Percentiles rank a stretch among this genome's conserved stretches.
Conservation (phyloP, 2,888 invertebrate genomes). For the Cryptocheilus praepositus region DNA sequence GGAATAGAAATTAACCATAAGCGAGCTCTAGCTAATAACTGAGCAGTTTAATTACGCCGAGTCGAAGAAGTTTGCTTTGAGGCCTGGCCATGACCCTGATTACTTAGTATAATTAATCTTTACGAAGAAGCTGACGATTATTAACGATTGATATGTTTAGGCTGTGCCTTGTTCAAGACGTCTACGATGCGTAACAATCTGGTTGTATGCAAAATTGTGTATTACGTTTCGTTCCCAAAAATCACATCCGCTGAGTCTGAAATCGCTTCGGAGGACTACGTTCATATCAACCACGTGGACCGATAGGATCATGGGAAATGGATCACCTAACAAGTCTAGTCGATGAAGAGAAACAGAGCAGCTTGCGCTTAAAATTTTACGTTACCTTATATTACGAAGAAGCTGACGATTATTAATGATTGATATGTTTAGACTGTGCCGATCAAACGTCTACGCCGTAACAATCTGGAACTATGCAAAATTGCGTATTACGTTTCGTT, state of each 20-base stretch:
- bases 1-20: too few species aligned
- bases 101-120: slow-evolving; percentile 33
- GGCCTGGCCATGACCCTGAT: slow-evolving; percentile 12
- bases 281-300: neutral
- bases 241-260: slow-evolving; percentile 14
- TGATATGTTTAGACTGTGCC: too few species aligned
- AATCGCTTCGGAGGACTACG: neutral
- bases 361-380: slow-evolving; percentile 4
- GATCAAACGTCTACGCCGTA: too few species aligned
- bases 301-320: neutral
- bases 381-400: slow-evolving; percentile 20
- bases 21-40: too few species aligned
- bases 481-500: too few species aligned
- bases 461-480: too few species aligned
- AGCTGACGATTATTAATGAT: too few species aligned
- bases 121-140: too few species aligned
- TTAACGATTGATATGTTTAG: too few species aligned
- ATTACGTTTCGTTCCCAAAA: slow-evolving; percentile 79
- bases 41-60: neutral
- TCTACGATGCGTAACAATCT: slow-evolving; percentile 98
- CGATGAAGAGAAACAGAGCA: slow-evolving; percentile 43
- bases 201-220: slow-evolving; percentile 90
- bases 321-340: slow-evolving; percentile 48
- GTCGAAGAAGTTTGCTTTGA: neutral
- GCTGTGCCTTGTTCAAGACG: slow-evolving; percentile 91